Evolutionary conservation across 1,140 invertebrate species (phyloP).

Genomic region (Meloidogyne exigua): DNA sequence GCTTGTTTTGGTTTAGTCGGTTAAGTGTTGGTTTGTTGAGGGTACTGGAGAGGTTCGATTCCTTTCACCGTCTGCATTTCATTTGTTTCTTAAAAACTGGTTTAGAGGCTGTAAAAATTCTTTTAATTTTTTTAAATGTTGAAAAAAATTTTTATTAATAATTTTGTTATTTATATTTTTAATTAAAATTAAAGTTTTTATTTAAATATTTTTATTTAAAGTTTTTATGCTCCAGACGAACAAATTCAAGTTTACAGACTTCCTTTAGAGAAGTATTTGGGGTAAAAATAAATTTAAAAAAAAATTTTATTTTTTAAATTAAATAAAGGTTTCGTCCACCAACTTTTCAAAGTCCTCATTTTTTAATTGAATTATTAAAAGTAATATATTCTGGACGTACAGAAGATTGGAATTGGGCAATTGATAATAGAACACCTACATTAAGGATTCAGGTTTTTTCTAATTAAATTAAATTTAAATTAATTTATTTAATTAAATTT

Average conservation of each 20-base stretch:
- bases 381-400: not conserved
- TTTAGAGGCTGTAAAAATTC: too few relatives aligned
- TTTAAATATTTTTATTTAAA: not conserved
- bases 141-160: not conserved
- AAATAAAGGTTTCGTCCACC: not conserved
- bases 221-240: not conserved
- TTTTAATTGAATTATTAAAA: not conserved
- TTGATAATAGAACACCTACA: not conserved
- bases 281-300: not conserved
- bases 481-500: not conserved
- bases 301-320: not conserved
- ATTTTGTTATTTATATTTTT: too few relatives aligned
- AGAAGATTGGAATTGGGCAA: not conserved
- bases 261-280: not conserved
- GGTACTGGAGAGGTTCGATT: not conserved
- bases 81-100: not conserved
- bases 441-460: not conserved
- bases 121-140: too few relatives aligned
- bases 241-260: constrained; percentile 5
- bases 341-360: not conserved
- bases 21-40: not conserved
- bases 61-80: not conserved
- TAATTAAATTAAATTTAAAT: too few relatives aligned
- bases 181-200: too few relatives aligned
- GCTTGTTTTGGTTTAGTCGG: not conserved